These are phyloP conservation scores for Drosophila greeni DNA, from an alignment of 2,888 invertebrate genomes.

Conservation along the genomic window DNA sequence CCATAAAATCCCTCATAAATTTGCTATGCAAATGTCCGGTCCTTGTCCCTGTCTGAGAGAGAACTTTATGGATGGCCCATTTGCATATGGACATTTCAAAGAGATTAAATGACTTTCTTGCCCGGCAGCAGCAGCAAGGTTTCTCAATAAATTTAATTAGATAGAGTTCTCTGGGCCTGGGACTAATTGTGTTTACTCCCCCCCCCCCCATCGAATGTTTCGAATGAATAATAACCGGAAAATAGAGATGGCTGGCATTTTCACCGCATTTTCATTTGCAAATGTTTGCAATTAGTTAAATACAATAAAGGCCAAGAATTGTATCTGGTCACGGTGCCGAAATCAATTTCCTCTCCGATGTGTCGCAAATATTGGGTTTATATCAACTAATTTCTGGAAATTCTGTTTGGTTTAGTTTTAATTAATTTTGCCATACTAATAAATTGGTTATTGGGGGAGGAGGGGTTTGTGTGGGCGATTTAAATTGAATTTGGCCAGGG, in stretches of 20 bases:
- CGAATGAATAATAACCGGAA: conserved; percentile 8
- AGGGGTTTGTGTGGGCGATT: conserved; percentile 18
- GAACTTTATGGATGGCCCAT: conserved; percentile 16
- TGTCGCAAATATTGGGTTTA: conserved; percentile 31
- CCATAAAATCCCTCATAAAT: conserved; percentile 25
- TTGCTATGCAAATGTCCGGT: conserved; percentile 27
- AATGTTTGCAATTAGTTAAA: conserved; percentile 39
- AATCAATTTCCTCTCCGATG: conserved; percentile 30
- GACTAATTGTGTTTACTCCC: conserved; percentile 10
- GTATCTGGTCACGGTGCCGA: conserved; percentile 1
- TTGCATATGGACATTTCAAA: conserved; percentile 18
- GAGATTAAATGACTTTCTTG: conserved; percentile 14
- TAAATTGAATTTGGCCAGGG: conserved; percentile 41
- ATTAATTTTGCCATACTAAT: conserved; percentile 55
- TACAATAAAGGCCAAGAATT: conserved; percentile 16
- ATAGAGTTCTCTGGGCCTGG: not conserved
- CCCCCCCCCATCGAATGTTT: not conserved
- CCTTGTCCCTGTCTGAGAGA: not conserved
- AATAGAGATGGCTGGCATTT: conserved; percentile 8
- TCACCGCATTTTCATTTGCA: conserved; percentile 28
- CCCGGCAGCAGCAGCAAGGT: not conserved
- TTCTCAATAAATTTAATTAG: conserved; percentile 18
- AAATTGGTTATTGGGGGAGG: too few species aligned
- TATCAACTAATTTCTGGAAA: conserved; percentile 27
- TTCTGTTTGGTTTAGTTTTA: conserved; percentile 48